phyloP scores from a whole-genome alignment of 2,113 vertebrate genomes.

The Anseranas semipalmata region DNA sequence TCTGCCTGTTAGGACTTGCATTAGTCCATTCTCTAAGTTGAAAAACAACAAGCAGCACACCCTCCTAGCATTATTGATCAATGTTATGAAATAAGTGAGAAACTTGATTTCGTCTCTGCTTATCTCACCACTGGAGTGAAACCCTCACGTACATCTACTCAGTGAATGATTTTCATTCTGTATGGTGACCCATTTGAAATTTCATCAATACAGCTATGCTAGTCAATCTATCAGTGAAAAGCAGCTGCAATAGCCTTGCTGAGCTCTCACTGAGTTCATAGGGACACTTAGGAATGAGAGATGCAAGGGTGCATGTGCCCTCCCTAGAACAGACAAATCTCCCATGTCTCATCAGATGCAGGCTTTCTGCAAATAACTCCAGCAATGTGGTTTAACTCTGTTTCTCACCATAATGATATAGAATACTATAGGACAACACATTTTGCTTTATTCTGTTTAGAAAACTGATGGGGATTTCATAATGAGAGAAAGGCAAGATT shows the following conservation, averaged over 20 bases:
- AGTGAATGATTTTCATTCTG: background rate
- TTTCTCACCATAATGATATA: background rate
- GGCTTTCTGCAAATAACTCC: background rate
- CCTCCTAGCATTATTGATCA: background rate
- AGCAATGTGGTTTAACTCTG: background rate
- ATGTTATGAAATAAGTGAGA: background rate
- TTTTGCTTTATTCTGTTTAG: background rate
- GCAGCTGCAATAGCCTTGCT: background rate
- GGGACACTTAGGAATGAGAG: background rate
- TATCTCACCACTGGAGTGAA: background rate
- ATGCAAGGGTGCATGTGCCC: rapidly evolving
- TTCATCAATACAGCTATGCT: background rate
- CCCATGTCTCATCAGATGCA: background rate
- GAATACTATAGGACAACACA: background rate
- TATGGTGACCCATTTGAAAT: background rate
- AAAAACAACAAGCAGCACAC: background rate
- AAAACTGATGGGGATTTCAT: background rate
- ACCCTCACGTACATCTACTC: background rate
- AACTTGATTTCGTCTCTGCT: background rate
- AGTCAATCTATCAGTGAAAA: background rate
- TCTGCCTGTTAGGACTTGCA: background rate
- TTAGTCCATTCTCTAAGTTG: background rate
- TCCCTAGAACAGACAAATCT: background rate
- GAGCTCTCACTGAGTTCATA: background rate
- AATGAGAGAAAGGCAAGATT: background rate